Percentiles rank a stretch among this genome's conserved stretches.
Conservation (phyloP, 2,113 vertebrate species). For the Pao palembangensis region DNA sequence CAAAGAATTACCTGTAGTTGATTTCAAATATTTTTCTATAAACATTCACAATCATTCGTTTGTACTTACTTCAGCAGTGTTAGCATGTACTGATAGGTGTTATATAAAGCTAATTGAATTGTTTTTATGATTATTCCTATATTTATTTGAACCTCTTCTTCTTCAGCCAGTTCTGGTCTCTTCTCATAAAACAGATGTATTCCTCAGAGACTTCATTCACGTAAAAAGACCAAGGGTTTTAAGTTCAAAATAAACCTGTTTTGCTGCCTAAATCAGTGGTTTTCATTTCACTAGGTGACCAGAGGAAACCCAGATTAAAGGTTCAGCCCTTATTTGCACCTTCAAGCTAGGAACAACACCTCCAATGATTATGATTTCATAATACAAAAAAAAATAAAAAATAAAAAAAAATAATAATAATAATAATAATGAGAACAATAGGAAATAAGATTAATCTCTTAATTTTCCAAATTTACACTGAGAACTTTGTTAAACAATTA, state of each 20-base stretch:
- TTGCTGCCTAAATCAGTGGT: neutral
- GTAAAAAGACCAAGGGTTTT: too few relatives aligned
- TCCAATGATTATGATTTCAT: neutral
- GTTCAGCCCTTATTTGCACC: neutral
- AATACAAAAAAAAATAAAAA: too few relatives aligned
- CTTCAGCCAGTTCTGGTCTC: too few relatives aligned
- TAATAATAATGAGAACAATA: too few relatives aligned
- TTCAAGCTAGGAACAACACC: neutral
- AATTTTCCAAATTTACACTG: too few relatives aligned
- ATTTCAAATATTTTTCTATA: conserved; percentile 11
- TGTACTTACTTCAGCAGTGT: neutral
- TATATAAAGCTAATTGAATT: neutral
- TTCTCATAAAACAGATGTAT: too few relatives aligned
- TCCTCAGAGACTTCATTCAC: too few relatives aligned
- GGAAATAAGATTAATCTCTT: too few relatives aligned
- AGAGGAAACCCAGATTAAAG: neutral
- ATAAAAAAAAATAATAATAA: too few relatives aligned
- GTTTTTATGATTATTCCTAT: neutral
- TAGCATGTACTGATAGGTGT: neutral
- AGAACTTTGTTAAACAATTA: too few relatives aligned
- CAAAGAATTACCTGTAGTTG: conserved; percentile 33
- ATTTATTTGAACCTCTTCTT: neutral
- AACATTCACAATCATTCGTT: neutral
- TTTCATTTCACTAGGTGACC: conserved; percentile 5
- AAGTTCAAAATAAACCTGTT: neutral